These are phyloP conservation scores for Luperina testacea DNA, from an alignment of 2,888 invertebrate species.

Conservation along the genomic window DNA sequence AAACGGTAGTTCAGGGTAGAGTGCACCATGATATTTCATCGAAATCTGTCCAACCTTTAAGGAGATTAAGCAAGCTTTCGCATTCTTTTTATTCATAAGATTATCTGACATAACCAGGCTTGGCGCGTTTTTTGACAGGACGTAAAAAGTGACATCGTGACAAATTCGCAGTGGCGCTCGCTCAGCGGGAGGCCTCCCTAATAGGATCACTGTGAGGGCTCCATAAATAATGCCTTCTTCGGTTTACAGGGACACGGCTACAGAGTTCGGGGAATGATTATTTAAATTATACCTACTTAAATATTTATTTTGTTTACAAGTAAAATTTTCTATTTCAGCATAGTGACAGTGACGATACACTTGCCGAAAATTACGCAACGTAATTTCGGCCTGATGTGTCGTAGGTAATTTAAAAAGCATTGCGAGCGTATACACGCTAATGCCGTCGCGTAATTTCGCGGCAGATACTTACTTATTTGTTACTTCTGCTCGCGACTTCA, in stretches of 20 bases:
- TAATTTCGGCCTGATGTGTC: neutral
- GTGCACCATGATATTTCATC: neutral
- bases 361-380: neutral
- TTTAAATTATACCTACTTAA: slow-evolving; percentile 15
- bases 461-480: neutral
- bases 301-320: slow-evolving; percentile 24
- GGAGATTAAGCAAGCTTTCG: neutral
- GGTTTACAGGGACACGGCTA: slow-evolving; percentile 20
- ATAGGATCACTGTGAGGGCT: slow-evolving; percentile 46
- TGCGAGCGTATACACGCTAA: neutral
- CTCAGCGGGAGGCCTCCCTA: slow-evolving; percentile 45
- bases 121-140: slow-evolving; percentile 20
- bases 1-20: neutral
- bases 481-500: too few species aligned
- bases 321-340: neutral
- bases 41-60: neutral
- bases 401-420: neutral
- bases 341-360: neutral
- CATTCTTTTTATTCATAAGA: slow-evolving; percentile 13
- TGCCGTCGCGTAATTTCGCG: neutral
- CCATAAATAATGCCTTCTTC: slow-evolving; percentile 52
- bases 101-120: slow-evolving; percentile 3
- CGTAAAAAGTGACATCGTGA: slow-evolving; percentile 42
- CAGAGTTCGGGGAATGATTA: slow-evolving; percentile 9
- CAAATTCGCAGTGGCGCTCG: slow-evolving; percentile 38